phyloP scores from a whole-genome alignment of 1,140 invertebrate genomes.

The Leguminivora glycinivorella region DNA sequence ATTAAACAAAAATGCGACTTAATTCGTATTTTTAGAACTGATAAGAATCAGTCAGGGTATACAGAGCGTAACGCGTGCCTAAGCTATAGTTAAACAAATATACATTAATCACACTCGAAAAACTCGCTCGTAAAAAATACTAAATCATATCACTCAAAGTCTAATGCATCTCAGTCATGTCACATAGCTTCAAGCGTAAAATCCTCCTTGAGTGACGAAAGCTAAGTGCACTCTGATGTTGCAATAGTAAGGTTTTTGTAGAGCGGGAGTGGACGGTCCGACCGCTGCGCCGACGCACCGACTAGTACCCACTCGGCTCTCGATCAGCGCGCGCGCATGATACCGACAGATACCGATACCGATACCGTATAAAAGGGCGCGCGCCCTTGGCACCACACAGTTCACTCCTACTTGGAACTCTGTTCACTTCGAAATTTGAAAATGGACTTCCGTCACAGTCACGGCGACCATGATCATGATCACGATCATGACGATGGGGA shows the following conservation, averaged over 20 bases:
- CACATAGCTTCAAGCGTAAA: not conserved
- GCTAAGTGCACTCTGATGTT: conserved; percentile 33
- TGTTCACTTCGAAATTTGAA: conserved; percentile 19
- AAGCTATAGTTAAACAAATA: too few species aligned
- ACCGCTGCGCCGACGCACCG: conserved; percentile 32
- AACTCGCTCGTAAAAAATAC: too few species aligned
- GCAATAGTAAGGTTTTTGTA: conserved; percentile 33
- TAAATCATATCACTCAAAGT: not conserved
- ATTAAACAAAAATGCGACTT: too few species aligned
- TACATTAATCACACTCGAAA: too few species aligned
- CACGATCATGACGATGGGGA: conserved; percentile 63
- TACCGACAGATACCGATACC: conserved; percentile 44
- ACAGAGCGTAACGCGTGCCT: too few species aligned
- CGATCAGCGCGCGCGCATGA: conserved; percentile 61
- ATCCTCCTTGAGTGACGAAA: conserved; percentile 6
- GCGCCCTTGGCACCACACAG: conserved; percentile 43
- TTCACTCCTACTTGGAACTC: conserved; percentile 33
- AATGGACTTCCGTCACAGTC: conserved; percentile 38
- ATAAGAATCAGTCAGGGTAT: too few species aligned
- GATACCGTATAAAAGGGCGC: conserved; percentile 59
- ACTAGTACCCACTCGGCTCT: conserved; percentile 63
- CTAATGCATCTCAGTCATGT: not conserved
- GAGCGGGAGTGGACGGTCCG: conserved; percentile 55
- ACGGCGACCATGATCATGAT: conserved; percentile 40
- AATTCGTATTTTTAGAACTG: too few species aligned